Base-by-base conservation (phyloP, 2,113 vertebrate genomes). In the Romanogobio albipinnatus region DNA sequence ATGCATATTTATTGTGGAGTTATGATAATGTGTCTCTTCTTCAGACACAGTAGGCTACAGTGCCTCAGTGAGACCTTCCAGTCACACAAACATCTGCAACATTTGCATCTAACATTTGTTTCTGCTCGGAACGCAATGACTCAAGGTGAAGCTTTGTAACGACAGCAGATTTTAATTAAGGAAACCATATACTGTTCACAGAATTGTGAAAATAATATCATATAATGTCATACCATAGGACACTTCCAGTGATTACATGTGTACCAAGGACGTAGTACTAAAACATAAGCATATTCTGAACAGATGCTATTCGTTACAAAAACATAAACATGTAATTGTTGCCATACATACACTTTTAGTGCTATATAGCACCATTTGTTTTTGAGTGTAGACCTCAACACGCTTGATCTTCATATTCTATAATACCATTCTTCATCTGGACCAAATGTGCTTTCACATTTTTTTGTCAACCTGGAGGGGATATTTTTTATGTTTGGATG, bases 61-160 rank as follows among this genome's bases (percentile, higher is more conserved):
- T 73, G 43, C 24, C 71, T 74, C 43, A 74, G n/a, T 9, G n/a
- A 49, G 71, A 26, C 70, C 13, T 49, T 49, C 5, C 43, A 49
- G n/a, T 1, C 64, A 22, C 3, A 13, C 22, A 71, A 71, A 24
- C 22, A 74, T 74, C 71, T 47, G 71, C 39, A 49, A 19, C 24
- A 49, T 74, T 47, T 15, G 13, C 13, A n/a, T 15, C n/a, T 24
- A 8, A 49, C 71, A 49, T 49, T 74, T 74, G 43, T 43, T 74
- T 74, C 11, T 47, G 11, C 71, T 24, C n/a, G 24, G 71, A 13
- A 71, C 5, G 68, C 68, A 71, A 19, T 49, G 43, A 74, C n/a
- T 74, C 13, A 47, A 74, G n/a, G 71, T 74, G 43, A 74, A 74
- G 71, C 71, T 70, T 70, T 70, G 15, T 9, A 47, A 22, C n/a